Percentiles rank a stretch among this genome's conserved stretches.
Evolutionary conservation across 1,140 invertebrate genomes (phyloP).

Genomic region (Sarcophaga peregrina): DNA sequence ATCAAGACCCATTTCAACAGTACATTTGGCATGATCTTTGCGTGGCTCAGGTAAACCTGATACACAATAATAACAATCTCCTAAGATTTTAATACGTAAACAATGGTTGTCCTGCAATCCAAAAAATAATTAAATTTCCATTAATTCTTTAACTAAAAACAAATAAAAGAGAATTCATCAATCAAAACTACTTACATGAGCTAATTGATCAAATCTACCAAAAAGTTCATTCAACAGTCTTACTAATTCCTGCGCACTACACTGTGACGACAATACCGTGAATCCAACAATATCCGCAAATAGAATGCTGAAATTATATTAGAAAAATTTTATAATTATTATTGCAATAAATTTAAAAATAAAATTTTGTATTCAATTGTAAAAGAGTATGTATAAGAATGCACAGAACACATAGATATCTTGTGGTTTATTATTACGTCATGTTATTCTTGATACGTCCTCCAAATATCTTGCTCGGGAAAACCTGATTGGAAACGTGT

Average conservation of each 20-base stretch:
- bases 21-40: slow-evolving; percentile 85
- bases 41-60: slow-evolving; percentile 84
- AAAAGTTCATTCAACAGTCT: slow-evolving; percentile 93
- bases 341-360: no score
- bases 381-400: no score
- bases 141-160: neutral
- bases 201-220: slow-evolving; percentile 92
- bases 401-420: no score
- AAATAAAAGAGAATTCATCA: neutral
- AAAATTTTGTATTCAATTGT: no score
- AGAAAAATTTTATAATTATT: no score
- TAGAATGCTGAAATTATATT: slow-evolving; percentile 77
- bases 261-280: slow-evolving; percentile 89
- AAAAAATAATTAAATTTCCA: neutral
- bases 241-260: slow-evolving; percentile 80
- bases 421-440: no score
- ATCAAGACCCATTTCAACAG: slow-evolving; percentile 89
- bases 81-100: slow-evolving; percentile 87
- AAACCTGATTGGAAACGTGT: no score
- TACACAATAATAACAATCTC: slow-evolving; percentile 93
- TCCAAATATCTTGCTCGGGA: no score
- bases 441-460: no score
- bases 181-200: slow-evolving; percentile 76
- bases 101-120: slow-evolving; percentile 83
- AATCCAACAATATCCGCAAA: slow-evolving; percentile 97